Conservation (phyloP, 2,113 vertebrate species). For the human region GRCh38 chr17:43787001-43787500, state of each 20-base stretch:
- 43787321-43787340: not conserved
- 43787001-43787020: not conserved
- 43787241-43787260: not conserved
- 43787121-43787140: not conserved
- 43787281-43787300: slow-evolving; percentile 7
- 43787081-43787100: not conserved
- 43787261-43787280: not conserved
- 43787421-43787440: not conserved
- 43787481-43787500: not conserved
- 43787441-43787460: not conserved
- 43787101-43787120: not conserved
- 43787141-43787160: not conserved
- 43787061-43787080: not conserved
- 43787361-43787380: not conserved
- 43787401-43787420: not conserved
- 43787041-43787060: not conserved
- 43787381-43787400: not conserved
- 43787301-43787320: not conserved
- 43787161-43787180: not conserved
- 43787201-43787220: not conserved
- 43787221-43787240: not conserved
- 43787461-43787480: no score
- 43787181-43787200: not conserved
- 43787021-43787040: not conserved
- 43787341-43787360: not conserved